Base-by-base conservation (phyloP, 2,113 vertebrate genomes). In the Haplochromis burtoni region DNA sequence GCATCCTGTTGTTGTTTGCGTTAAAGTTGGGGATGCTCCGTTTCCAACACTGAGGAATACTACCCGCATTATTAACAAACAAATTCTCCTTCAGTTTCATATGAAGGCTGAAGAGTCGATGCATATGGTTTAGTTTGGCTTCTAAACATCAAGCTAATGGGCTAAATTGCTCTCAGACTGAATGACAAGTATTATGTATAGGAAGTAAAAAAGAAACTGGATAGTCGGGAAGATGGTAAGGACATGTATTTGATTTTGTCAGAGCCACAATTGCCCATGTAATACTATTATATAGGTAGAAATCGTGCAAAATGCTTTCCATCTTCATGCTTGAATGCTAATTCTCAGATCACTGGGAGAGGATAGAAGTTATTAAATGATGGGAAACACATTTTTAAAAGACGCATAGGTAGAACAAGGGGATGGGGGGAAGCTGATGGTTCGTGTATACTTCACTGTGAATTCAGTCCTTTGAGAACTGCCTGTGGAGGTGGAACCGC, bases 101-200 rank as follows among this genome's bases (percentile, higher is more conserved):
- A 88, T 45, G 81, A 87, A 86, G 45, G 84, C 80, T 35, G 29
- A 57, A 71, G 89, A 90, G 83, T 78, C 63, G 86, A 91, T 85
- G 79, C 88, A 87, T 53, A 83, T 80, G 91, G 89, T 83, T 90
- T 82, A 83, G 68, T 68, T 87, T 88, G 86, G 87, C 88, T 88
- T 66, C 86, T 86, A 87, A 88, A 94, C 82, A 84, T 85, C 47
- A 42, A 89, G 73, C 89, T 92, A 93, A 95, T 91, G 85, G 90
- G 26, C 81, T 87, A 94, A 94, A 95, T 95, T 95, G 93, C 91
- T 94, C 89, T 94, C 93, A 94, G 94, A 94, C 80, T 93, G 88
- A 89, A 90, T 81, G 68, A 71, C 45, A 40, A 61, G 87, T 63
- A 90, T 91, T 83, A 59, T 5, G 19, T 87, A 24, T 16, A 80